Evolutionary conservation across 1,140 invertebrate genomes (phyloP), one percentile per base, ranked within the genome.

Genomic region (Drosophila ambigua): DNA sequence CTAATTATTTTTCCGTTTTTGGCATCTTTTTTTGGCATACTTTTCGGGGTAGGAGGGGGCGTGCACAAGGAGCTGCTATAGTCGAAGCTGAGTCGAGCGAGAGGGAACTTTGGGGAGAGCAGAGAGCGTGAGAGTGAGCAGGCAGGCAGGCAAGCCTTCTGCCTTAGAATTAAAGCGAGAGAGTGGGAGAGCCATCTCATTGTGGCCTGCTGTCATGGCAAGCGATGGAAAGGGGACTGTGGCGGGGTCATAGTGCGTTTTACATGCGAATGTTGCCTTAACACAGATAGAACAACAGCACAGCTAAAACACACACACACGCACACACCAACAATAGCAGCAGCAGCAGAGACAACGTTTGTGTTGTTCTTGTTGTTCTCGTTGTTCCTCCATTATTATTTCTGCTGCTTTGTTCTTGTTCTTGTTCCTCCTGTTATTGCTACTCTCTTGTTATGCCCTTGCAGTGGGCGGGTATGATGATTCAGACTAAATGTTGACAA

Each of bases 351-450:
- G n/a, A 41, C 52, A 39, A 13, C 35, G 35, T 45, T 45, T 24
- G n/a, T 43, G 61, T 65, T 44, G n/a, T 66, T n/a, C 9, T 69
- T 69, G 48, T 57, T 65, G 57, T 69, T 69, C 64, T 49, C 64
- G 39, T 69, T 65, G 57, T 50, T 68, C 64, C 43, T 69, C 58
- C 66, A 69, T 69, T 69, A 69, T 69, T 69, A 67, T 69, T 69
- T 69, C 54, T 69, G 35, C 44, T n/a, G 39, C 68, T 69, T 62
- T 63, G 60, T 24, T 60, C 23, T 64, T 72, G 53, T 60, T 57
- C 53, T 53, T 71, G 71, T 52, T 73, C 55, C 66, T 46, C 55
- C 67, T 67, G 71, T 50, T 62, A 57, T 31, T 71, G 48, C 46
- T 52, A 20, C 53, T 65, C 39, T 53, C 48, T 48, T 68, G 44